phyloP scores from a whole-genome alignment of 2,113 vertebrate species.

The Caranx ignobilis region DNA sequence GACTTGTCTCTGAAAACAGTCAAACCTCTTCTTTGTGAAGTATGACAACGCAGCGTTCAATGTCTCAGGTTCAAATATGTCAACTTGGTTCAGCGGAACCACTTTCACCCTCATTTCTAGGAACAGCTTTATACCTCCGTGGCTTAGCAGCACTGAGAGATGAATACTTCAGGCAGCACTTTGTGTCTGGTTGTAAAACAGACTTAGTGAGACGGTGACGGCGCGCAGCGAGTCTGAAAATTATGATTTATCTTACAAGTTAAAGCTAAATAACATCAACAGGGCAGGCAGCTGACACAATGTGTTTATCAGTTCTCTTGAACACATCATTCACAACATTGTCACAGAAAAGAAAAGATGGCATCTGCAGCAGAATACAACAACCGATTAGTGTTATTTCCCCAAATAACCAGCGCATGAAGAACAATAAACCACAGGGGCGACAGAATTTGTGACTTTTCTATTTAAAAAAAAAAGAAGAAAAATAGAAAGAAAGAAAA shows the following conservation, averaged over 20 bases:
- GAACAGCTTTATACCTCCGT: constrained; percentile 34
- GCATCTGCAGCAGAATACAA: not conserved
- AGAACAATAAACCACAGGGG: not conserved
- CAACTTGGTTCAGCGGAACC: not conserved
- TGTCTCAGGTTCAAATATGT: not conserved
- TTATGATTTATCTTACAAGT: not conserved
- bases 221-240: constrained; percentile 4
- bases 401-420: constrained; percentile 9
- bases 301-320: not conserved
- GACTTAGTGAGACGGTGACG: not conserved
- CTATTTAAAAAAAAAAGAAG: not conserved
- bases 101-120: constrained; percentile 15
- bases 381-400: constrained; percentile 31
- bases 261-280: not conserved
- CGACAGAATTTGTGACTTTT: not conserved
- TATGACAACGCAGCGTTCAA: not conserved
- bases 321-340: not conserved
- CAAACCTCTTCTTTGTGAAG: not conserved
- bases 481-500: no score
- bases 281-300: not conserved
- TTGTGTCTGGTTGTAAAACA: not conserved
- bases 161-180: not conserved
- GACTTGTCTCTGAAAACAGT: constrained; percentile 4
- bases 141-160: not conserved
- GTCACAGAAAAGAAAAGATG: not conserved